These are phyloP conservation scores for Limnephilus auricula DNA, from an alignment of 2,888 invertebrate genomes.

Conservation along the genomic window DNA sequence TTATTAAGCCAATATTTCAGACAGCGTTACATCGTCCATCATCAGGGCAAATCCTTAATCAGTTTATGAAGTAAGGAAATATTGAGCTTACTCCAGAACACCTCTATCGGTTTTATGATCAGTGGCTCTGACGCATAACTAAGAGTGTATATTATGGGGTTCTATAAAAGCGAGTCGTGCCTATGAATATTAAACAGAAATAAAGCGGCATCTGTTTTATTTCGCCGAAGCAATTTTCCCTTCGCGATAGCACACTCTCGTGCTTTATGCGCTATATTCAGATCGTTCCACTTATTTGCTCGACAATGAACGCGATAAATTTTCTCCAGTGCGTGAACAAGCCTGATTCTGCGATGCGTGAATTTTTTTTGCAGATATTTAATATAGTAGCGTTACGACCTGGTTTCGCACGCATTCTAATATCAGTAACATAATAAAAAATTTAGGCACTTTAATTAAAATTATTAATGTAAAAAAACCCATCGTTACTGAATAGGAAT, in stretches of 20 bases:
- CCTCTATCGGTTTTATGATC: background rate
- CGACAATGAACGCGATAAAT: background rate
- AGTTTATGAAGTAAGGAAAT: background rate
- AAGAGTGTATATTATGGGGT: slow-evolving; percentile 16
- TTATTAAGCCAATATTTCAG: no score
- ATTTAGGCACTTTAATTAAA: no score
- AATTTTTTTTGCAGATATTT: background rate
- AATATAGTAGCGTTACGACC: background rate
- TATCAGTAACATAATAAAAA: background rate
- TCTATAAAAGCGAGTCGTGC: slow-evolving; percentile 44
- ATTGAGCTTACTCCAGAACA: background rate
- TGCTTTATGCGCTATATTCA: slow-evolving; percentile 9
- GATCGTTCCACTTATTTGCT: slow-evolving; percentile 23
- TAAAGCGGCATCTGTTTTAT: slow-evolving; percentile 43
- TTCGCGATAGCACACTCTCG: slow-evolving; percentile 37
- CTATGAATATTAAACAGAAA: slow-evolving; percentile 48
- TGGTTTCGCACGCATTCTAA: background rate
- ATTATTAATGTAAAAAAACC: no score
- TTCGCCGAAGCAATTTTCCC: slow-evolving; percentile 33
- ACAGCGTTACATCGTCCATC: no score
- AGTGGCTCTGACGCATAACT: background rate
- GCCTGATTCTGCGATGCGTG: background rate
- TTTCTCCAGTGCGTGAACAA: background rate
- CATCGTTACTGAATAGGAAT: no score
- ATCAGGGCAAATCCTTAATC: no score